Conservation (phyloP, 2,888 invertebrate species). For the Erpobdella octoculata region DNA sequence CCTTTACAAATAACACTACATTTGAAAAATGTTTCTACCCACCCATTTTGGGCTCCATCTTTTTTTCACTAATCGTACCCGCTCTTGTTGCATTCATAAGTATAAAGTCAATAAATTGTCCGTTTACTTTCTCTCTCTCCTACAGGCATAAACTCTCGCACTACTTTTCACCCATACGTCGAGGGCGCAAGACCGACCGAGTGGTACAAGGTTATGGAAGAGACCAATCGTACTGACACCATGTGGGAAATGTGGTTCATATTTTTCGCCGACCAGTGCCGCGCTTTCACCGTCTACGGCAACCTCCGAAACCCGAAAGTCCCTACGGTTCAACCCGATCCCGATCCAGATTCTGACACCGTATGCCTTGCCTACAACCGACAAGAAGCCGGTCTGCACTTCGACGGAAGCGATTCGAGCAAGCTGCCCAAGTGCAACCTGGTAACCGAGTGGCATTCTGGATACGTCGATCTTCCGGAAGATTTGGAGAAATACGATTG, state of each 20-base stretch:
- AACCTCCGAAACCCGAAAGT: not conserved
- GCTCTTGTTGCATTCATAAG: too few relatives aligned
- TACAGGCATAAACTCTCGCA: not conserved
- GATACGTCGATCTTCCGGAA: not conserved
- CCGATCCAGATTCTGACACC: not conserved
- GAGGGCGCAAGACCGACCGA: not conserved
- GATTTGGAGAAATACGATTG: conserved; percentile 14
- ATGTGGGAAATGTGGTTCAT: conserved; percentile 36
- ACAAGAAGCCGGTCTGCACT: conserved; percentile 28
- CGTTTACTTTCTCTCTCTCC: too few relatives aligned
- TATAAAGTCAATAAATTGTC: too few relatives aligned
- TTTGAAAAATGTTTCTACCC: too few relatives aligned
- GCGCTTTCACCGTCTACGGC: conserved; percentile 5
- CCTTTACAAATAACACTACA: too few relatives aligned
- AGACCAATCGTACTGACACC: not conserved
- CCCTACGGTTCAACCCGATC: not conserved
- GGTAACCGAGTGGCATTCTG: conserved; percentile 5
- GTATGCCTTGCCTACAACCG: conserved; percentile 23
- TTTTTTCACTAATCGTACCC: too few relatives aligned
- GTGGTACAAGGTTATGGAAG: conserved; percentile 30
- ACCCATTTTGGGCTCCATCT: too few relatives aligned
- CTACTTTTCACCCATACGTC: conserved; percentile 29
- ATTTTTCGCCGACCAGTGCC: conserved; percentile 12
- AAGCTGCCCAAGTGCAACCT: not conserved
- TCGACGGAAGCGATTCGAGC: not conserved